Evolutionary conservation across 1,140 invertebrate species (phyloP), one percentile per base, ranked within the genome.

Genomic region (Sinonovacula constricta): DNA sequence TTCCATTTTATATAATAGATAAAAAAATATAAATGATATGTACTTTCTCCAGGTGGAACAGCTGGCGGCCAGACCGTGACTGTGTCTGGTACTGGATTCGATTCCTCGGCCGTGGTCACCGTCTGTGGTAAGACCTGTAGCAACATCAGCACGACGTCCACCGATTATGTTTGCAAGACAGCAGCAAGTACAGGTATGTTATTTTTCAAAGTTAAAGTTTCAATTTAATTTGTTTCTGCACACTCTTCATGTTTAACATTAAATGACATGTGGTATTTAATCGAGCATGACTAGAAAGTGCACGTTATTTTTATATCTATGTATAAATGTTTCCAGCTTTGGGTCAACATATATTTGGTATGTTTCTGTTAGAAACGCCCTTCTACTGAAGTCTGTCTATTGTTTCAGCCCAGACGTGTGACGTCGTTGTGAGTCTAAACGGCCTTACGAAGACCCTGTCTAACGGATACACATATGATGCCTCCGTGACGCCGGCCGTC

Each of bases 31-130:
- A n/a, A n/a, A n/a, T n/a, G n/a, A n/a, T n/a, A n/a, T n/a, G n/a
- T n/a, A n/a, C 39, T 45, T 10, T 45, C 76, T 57, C 4, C 67
- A 86, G 88, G 88, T 22, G 81, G 84, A 15, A 82, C 81, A 34
- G 84, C 79, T 51, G 88, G 88, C 22, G 86, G 88, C 18, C 82
- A 86, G 63, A 65, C 31, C 0, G 15, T 87, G 4, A 84, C 79
- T 1, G 18, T 88, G 18, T 70, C 69, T 24, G 86, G 88, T 33
- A 71, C 77, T 28, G 88, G 88, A 0, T 88, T 88, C 60, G 69
- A 67, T 36, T 15, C 49, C 18, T 10, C 45, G 0, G 82, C 82
- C 1, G 30, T n/a, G 14, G 83, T 86, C 12, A 85, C 80, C 4
- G 72, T 89, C 3, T 88, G 88, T 65, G 81, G 79, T 18, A 24